A percentile compares a stretch with the other conserved stretches of the same genome.
phyloP scores from a whole-genome alignment of 2,888 invertebrate species.

The Galeruca laticollis region DNA sequence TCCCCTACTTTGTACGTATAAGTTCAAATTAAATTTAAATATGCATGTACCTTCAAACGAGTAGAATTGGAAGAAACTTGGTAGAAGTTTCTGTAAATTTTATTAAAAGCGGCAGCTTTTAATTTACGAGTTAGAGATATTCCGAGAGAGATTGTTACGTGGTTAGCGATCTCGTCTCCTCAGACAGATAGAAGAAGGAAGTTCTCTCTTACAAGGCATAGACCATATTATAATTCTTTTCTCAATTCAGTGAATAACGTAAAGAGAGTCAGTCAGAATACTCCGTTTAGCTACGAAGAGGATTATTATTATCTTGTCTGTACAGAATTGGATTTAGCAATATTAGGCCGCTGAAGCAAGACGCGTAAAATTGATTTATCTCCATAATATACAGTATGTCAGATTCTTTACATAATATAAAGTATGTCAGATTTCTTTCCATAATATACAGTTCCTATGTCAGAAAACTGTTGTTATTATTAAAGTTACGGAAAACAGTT shows the following conservation, averaged over 20 bases:
- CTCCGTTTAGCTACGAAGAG: background rate
- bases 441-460: no score
- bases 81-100: background rate
- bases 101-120: background rate
- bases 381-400: no score
- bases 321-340: background rate
- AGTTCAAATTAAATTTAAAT: background rate
- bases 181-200: no score
- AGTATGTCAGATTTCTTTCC: no score
- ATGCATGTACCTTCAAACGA: background rate
- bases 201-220: background rate
- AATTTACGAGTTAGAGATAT: background rate
- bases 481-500: no score
- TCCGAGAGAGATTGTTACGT: background rate
- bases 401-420: no score
- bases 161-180: background rate
- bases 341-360: background rate
- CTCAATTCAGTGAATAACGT: constrained; percentile 2
- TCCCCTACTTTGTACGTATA: background rate
- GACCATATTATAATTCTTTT: constrained; percentile 8
- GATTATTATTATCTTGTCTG: background rate
- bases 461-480: no score
- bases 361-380: background rate
- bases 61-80: background rate
- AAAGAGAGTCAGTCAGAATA: background rate